Evolutionary conservation across 2,888 invertebrate species (phyloP).

Genomic region (Lasioglossum marginatum): DNA sequence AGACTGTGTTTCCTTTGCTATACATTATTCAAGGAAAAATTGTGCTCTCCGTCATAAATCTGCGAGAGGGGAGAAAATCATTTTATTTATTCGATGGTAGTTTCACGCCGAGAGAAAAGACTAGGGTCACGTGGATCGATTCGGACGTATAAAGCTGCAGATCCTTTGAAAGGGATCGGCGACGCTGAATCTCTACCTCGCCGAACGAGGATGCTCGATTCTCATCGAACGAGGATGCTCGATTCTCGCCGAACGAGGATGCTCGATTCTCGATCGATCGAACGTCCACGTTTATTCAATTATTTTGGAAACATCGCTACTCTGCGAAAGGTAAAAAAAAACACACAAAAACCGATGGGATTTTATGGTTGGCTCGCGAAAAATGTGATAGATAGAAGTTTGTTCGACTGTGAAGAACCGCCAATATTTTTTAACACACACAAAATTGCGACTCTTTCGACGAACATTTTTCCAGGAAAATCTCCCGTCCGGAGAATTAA

Average conservation of each 20-base stretch:
- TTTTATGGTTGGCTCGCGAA: neutral
- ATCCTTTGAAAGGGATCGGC: slow-evolving; percentile 1
- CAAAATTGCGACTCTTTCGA: neutral
- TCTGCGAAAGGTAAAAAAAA: neutral
- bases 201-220: neutral
- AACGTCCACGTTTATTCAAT: neutral
- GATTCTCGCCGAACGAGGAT: neutral
- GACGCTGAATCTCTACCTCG: neutral
- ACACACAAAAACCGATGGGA: neutral
- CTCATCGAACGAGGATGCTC: slow-evolving; percentile 1
- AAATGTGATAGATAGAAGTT: neutral
- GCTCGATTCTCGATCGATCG: neutral
- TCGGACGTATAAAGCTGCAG: neutral
- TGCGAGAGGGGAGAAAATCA: slow-evolving; percentile 2
- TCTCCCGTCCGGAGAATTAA: neutral
- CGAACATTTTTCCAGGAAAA: neutral
- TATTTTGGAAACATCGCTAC: neutral
- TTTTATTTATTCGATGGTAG: slow-evolving; percentile 2
- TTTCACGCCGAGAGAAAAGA: slow-evolving; percentile 1
- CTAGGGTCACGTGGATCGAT: neutral
- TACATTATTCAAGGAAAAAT: slow-evolving; percentile 18
- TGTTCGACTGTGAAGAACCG: neutral
- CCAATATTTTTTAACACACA: neutral
- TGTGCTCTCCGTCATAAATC: neutral
- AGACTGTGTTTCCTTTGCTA: slow-evolving; percentile 11